Base-by-base conservation (phyloP, 2,113 vertebrate genomes). In the Seriola quinqueradiata region DNA sequence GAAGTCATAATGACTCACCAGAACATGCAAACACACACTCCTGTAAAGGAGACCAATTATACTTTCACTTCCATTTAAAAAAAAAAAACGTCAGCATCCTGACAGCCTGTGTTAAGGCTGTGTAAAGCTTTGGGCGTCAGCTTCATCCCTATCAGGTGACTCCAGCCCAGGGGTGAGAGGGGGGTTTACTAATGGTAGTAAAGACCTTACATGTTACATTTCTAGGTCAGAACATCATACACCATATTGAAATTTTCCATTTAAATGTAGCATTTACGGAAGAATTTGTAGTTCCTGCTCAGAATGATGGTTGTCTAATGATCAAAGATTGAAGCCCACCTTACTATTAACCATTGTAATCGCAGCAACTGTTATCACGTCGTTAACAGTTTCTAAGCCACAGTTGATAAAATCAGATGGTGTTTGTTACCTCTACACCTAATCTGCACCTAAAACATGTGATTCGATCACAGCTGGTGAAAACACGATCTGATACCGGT, bases 71-170 rank as follows among this genome's bases (percentile, higher is more conserved):
- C 90, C 61, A 58, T n/a, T 36, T 36, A 36, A 4, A 64, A 42
- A 36, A 4, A 64, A 42, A 61, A 61, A 58, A 69, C 46, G 36
- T 87, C 13, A 74, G 12, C 2, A 44, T 19, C 0, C 1, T 36
- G 8, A 32, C 34, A 9, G 34, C 6, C 14, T 60, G 73, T 69
- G 46, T 13, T 23, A 3, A 16, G 19, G 25, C 25, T 25, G 25
- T 25, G 25, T 25, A 13, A 5, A 34, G 19, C 34, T 73, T 66
- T 54, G 25, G 36, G 28, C 38, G 16, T 44, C 36, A 68, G 75
- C 58, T 73, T 70, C 23, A 85, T 81, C 68, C 46, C 69, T 21
- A 38, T 93, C 92, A 92, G 66, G 57, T 92, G 93, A 94, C 85
- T 87, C 44, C 38, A 69, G 34, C 13, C 19, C 36, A 73, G 70